phyloP scores from a whole-genome alignment of 1,140 invertebrate species.

The Araneus ventricosus region DNA sequence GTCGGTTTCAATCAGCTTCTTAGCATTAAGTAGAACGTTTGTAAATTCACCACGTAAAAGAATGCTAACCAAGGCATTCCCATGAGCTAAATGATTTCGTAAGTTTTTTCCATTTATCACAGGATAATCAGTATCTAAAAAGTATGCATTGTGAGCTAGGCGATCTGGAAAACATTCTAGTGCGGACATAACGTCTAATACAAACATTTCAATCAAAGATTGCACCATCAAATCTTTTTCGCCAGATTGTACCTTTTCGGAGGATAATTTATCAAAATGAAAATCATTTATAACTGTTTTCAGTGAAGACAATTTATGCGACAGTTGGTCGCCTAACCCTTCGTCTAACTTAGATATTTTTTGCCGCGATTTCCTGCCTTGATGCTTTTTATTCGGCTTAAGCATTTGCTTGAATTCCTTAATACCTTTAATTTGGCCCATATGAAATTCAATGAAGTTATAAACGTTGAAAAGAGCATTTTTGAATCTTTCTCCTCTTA shows the following conservation, averaged over 20 bases:
- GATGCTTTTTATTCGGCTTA: neutral
- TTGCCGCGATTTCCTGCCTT: neutral
- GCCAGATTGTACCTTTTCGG: neutral
- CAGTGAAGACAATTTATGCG: neutral
- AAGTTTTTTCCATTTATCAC: neutral
- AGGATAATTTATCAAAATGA: neutral
- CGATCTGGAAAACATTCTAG: neutral
- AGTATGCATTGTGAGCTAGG: neutral
- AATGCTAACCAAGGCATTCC: constrained; percentile 14
- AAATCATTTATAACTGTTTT: neutral
- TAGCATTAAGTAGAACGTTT: too few relatives aligned
- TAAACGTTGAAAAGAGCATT: too few relatives aligned
- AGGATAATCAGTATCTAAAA: neutral
- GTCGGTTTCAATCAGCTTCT: too few relatives aligned
- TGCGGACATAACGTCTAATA: neutral
- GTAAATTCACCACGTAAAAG: neutral
- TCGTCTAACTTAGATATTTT: neutral
- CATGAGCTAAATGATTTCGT: too few relatives aligned
- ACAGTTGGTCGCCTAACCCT: neutral
- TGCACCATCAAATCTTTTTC: neutral
- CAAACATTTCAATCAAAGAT: neutral
- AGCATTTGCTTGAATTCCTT: too few relatives aligned
- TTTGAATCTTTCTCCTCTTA: neutral
- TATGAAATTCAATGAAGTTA: too few relatives aligned
- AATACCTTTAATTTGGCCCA: too few relatives aligned